Conservation (phyloP, 2,113 vertebrate genomes). For the Pyrgilauda ruficollis region DNA sequence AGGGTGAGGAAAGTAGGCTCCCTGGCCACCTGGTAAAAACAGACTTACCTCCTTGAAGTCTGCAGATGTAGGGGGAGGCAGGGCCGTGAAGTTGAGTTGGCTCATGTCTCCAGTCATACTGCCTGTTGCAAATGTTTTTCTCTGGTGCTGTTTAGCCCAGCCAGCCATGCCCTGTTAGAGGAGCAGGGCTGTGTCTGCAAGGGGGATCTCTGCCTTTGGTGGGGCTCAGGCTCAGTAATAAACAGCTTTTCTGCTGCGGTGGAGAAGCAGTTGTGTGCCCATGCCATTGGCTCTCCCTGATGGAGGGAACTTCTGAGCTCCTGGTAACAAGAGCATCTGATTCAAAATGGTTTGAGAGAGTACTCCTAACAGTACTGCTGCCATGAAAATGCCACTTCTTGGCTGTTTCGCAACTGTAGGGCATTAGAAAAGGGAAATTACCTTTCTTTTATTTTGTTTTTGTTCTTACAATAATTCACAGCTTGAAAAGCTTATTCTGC, state of each 20-base stretch:
- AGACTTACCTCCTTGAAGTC: neutral
- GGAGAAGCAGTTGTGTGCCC: neutral
- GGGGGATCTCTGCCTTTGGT: neutral
- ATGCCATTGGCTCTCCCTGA: neutral
- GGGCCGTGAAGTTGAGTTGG: neutral
- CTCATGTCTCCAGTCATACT: fast-evolving
- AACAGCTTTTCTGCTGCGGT: neutral
- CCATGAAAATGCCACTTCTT: neutral
- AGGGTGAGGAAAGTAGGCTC: neutral
- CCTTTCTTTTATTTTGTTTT: constrained; percentile 4
- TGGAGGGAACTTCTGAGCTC: neutral
- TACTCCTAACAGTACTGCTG: neutral
- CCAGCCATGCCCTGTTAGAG: neutral
- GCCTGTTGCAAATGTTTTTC: neutral
- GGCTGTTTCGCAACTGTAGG: neutral
- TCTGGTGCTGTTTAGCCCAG: neutral
- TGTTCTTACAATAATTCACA: neutral
- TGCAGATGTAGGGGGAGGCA: neutral
- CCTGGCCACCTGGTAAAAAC: neutral
- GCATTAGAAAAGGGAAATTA: neutral
- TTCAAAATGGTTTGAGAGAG: neutral
- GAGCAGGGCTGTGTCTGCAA: neutral
- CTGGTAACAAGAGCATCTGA: neutral
- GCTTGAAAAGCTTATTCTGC: neutral
- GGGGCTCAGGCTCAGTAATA: neutral